Evolutionary conservation across 2,113 vertebrate species (phyloP).

Genomic region (Zosterops lateralis): DNA sequence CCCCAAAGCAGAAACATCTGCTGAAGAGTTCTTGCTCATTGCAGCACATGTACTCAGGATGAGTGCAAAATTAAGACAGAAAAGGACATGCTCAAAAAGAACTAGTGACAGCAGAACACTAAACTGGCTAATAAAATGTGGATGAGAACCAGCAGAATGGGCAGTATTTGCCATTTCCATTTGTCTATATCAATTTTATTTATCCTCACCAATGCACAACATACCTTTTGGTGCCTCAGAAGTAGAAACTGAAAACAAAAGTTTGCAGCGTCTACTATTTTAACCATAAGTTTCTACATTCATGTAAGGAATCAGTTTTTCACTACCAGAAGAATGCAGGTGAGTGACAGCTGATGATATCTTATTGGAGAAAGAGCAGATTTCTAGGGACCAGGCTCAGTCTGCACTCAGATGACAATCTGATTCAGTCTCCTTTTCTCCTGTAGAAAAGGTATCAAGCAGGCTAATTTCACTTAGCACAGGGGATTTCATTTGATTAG

Average conservation of each 20-base stretch:
- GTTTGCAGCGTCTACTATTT: background rate
- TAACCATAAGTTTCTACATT: background rate
- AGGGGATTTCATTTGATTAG: background rate
- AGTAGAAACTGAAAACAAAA: background rate
- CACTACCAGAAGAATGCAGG: background rate
- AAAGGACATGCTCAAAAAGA: background rate
- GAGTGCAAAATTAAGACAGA: background rate
- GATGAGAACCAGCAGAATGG: background rate
- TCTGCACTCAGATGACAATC: background rate
- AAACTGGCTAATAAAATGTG: background rate
- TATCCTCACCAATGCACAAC: background rate
- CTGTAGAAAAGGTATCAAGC: background rate
- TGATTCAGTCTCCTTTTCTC: background rate
- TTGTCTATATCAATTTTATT: background rate
- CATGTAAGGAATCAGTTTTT: background rate
- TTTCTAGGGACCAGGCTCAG: background rate
- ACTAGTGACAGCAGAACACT: background rate
- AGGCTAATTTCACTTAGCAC: background rate
- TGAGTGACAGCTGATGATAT: background rate
- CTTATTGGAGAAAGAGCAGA: background rate
- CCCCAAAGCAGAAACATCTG: constrained; percentile 35
- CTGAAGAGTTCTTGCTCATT: background rate
- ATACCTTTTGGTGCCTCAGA: background rate
- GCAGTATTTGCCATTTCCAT: background rate
- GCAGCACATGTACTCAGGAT: background rate